A percentile compares a stretch with the other conserved stretches of the same genome.
These are phyloP conservation scores for Pecten maximus DNA, from an alignment of 2,888 invertebrate genomes.

Conservation along the genomic window DNA sequence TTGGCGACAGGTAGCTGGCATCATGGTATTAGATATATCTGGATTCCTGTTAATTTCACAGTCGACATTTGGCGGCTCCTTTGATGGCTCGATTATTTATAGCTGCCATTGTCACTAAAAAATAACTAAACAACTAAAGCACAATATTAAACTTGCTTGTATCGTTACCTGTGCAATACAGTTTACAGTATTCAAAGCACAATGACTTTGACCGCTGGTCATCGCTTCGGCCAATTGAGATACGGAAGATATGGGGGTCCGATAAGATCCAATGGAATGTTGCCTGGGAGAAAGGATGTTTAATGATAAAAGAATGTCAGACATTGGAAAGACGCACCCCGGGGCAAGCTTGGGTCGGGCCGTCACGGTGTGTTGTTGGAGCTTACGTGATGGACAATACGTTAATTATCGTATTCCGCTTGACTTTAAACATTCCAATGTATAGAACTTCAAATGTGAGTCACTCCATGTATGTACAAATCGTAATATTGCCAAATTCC, in stretches of 20 bases:
- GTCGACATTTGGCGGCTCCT: background rate
- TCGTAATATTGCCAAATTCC: constrained; percentile 9
- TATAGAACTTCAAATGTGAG: background rate
- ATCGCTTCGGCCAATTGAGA: constrained; percentile 21
- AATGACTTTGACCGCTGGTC: constrained; percentile 20
- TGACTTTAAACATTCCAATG: background rate
- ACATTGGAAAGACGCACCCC: constrained; percentile 3
- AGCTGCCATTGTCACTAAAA: background rate
- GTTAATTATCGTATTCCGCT: background rate
- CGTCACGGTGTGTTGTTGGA: background rate
- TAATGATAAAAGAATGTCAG: background rate
- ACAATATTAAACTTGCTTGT: background rate
- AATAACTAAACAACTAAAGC: constrained; percentile 13
- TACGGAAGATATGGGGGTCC: background rate
- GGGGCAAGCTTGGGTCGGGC: background rate
- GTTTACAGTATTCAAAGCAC: background rate
- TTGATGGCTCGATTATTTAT: background rate
- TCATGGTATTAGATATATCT: background rate
- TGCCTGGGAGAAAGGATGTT: background rate
- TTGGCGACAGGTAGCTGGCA: background rate
- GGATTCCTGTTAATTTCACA: background rate
- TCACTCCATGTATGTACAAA: background rate
- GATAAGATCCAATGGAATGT: constrained; percentile 26
- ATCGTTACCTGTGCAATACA: background rate
- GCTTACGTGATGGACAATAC: background rate